Base-by-base conservation (phyloP, 2,113 vertebrate species). In the Emydocephalus ijimae region DNA sequence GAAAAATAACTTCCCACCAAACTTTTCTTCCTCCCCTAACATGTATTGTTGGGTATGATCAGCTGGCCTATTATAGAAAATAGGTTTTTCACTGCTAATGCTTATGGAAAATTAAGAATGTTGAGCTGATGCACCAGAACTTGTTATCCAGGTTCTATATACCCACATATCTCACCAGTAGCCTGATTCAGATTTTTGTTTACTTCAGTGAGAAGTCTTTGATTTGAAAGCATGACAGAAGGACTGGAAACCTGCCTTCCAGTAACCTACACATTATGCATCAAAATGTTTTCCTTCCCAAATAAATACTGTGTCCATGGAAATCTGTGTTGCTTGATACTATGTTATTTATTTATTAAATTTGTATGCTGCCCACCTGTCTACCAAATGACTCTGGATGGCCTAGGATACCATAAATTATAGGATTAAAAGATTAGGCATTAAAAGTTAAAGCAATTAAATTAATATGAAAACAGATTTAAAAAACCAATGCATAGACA, bases 1-100 rank as follows among this genome's bases (percentile, higher is more conserved):
- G 43, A 81, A 43, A 81, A 21, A 43, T 43, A 39, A 43, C 74
- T 43, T 81, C 34, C 74, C 18, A 81, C 34, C 74, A 81, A 43
- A 39, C 74, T 43, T 39, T 9, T 1, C 1, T 0, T 0, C 2
- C 0, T 1, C 18, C 2, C 34, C 34, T 3, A 43, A 43, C 34
- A 81, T 81, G 2, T 39, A 39, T 39, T 81, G 69, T 21, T 18
- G 34, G 34, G 34, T 81, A 39, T 43, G 34, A 81, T 81, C 20
- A 81, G 21, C 18, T 43, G 34, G 34, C 18, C 18, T 81, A 15
- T 81, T 8, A 81, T 81, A 21, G 6, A 43, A 43, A 39, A 39
- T 81, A 81, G 34, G 18, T 18, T 81, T 81, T 81, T 21, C 74
- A 43, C 18, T 81, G 34, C 18, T 81, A 43, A 43, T 43, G 34